Base-by-base conservation (phyloP, 2,113 vertebrate genomes). In the Aegypius monachus region DNA sequence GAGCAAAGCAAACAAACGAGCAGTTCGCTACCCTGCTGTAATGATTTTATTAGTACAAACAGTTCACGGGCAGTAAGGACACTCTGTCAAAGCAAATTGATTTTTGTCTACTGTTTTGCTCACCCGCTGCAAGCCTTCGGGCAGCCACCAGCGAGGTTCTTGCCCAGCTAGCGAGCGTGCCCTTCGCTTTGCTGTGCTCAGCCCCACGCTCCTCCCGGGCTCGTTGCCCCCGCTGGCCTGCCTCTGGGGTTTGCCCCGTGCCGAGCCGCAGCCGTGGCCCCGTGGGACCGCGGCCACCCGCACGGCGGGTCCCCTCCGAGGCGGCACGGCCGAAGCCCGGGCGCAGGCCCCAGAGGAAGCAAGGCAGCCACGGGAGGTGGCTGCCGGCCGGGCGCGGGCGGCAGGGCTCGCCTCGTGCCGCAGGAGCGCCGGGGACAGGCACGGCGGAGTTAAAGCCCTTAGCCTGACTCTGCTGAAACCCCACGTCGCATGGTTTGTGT, bases 281-380 rank as follows among this genome's bases (percentile, higher is more conserved):
- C 0, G 0, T 6, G 23, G 71, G 22, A 13, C 32, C 0, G 0
- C 12, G 55, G 40, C 45, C n/a, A 18, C 50, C 32, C 3, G 1
- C 55, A 9, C 13, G 4, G 0, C 26, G 6, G 40, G n/a, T n/a
- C 45, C 43, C 18, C 42, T 53, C 72, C 4, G 1, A 3, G 45
- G 77, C 43, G 38, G 56, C 67, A 2, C 5, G 11, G 58, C 85
- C 7, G 5, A 32, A 6, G 16, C 19, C 7, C 36, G 1, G 40
- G 29, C 23, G 10, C 36, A 16, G 72, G 14, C 11, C 15, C 58
- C 53, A 9, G 59, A 6, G 79, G 53, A 42, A 55, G 36, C 25
- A 6, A 13, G 72, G 70, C 19, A 34, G 78, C 19, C 2, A 0
- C 13, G 13, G 43, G 79, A 42, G 77, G 52, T 6, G 67, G 13